Percentiles rank a stretch among this genome's conserved stretches.
Evolutionary conservation across 2,797 vertebrate genomes (phyloP).

Genomic region (Enteromius fasciolatus): DNA sequence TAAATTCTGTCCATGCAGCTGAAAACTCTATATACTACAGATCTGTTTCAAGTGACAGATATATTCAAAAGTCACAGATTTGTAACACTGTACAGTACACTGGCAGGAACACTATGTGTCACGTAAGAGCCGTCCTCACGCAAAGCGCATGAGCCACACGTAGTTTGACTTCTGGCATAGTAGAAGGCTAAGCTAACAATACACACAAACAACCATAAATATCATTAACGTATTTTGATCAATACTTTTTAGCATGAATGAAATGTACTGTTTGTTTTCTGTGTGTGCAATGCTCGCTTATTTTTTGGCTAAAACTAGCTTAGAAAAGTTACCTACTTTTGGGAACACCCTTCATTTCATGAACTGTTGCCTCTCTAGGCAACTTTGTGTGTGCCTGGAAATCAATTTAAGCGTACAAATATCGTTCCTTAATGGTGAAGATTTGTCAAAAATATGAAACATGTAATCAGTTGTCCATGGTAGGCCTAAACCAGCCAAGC

Average conservation of each 20-base stretch:
- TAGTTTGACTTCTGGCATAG: background rate
- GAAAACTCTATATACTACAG: conserved; percentile 17
- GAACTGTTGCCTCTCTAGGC: background rate
- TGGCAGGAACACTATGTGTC: conserved; percentile 12
- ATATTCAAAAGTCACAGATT: conserved; percentile 15
- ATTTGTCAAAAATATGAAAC: background rate
- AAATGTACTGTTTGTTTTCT: background rate
- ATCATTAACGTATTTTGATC: background rate
- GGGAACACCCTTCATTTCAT: background rate
- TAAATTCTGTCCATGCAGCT: conserved; percentile 23
- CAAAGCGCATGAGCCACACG: background rate
- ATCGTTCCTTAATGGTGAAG: background rate
- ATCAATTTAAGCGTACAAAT: background rate
- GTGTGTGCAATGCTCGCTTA: background rate
- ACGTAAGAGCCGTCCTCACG: background rate
- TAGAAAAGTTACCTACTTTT: background rate
- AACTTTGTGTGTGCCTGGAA: background rate
- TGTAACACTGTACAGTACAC: conserved; percentile 17
- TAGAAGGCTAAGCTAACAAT: background rate
- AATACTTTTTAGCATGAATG: background rate
- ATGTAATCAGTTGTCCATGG: background rate
- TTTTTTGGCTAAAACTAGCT: background rate
- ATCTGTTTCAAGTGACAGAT: conserved; percentile 20
- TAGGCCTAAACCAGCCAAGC: background rate
- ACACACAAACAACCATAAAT: background rate